Base-by-base conservation (phyloP, 2,797 vertebrate species). In the Mus minutoides region DNA sequence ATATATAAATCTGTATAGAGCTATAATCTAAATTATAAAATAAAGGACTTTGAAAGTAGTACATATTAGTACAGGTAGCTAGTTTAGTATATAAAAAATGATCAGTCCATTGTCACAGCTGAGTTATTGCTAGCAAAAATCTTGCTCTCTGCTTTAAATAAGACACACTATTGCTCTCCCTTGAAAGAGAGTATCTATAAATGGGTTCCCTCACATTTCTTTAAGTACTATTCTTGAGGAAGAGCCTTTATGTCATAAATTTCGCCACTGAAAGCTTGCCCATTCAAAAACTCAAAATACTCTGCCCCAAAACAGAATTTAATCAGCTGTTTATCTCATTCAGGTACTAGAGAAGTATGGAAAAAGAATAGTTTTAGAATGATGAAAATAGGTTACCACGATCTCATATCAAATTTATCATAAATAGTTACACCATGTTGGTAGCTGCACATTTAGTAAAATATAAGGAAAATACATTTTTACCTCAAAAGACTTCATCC, bases 201-300 rank as follows among this genome's bases (percentile, higher is more conserved):
- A 52, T 34, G 46, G 16, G 46, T 0, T 17, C 26, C 29, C 3
- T 43, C 13, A 29, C 22, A 37, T 29, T 58, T 40, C 56, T 43
- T 60, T 83, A 11, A 40, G 56, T 43, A 40, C 46, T 8, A 5
- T 62, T 62, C 37, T 19, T 31, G 56, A 83, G 19, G 58, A 83
- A 29, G 13, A 31, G 37, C 22, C 37, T 60, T 62, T 16, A 17
- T 83, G 37, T 43, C 37, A 62, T 29, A 9, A 9, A n/a, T 34
- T 19, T 60, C 1, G 37, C 24, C 6, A 24, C 54, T 40, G 12
- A 19, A 60, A 26, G n/a, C 56, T 60, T 17, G 7, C 7, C 16
- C 13, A 60, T 83, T 79, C 40, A 95, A 78, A 16, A 95, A 86
- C 95, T 90, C n/a, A 56, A 52, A 75, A 58, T 64, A 52, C 4